Base-by-base conservation (phyloP, 2,888 invertebrate species). In the Trichacis sp. region DNA sequence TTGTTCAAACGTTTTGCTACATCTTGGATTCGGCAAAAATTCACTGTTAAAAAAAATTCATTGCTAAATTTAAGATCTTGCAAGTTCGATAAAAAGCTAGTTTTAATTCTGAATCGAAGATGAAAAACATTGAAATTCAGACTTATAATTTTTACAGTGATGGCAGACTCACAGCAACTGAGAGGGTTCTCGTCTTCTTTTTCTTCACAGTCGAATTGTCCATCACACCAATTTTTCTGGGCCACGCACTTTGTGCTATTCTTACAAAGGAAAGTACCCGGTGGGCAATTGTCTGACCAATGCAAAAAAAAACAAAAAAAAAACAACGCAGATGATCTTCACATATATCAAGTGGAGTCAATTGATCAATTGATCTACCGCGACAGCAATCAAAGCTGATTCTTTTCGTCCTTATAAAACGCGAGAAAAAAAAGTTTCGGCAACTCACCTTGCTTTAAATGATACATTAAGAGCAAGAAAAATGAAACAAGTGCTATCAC, bases 201-300 rank as follows among this genome's bases (percentile, higher is more conserved):
- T 8, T 78, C 56, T 0, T 80, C 82, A 69, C 89, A 89, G 71
- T 89, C 87, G 4, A 5, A 12, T 40, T 81, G 74, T 8, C 83
- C 79, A 74, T 89, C 85, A 77, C 89, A 89, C 79, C 87, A 86
- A 64, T 85, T 84, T 63, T 86, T 84, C 77, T 88, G 88, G 6
- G 87, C 85, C 56, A 88, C 84, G 74, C 89, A 89, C 57, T 83
- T 71, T 5, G 85, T 83, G 51, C 85, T 87, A 73, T 87, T 87
- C 63, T 83, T 79, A 71, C 89, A 89, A 43, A 85, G 81, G 74
- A 88, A 88, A 46, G 87, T 87, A 71, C 88, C 88, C 82, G 75
- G 82, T 79, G 87, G 87, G 74, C 88, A 88, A 38, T 84, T 78
- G 70, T 87, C 88, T 88, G 75, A n/a, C 9, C 11, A n/a, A 6